Evolutionary conservation across 2,888 invertebrate genomes (phyloP).

Genomic region (Noctua janthe): DNA sequence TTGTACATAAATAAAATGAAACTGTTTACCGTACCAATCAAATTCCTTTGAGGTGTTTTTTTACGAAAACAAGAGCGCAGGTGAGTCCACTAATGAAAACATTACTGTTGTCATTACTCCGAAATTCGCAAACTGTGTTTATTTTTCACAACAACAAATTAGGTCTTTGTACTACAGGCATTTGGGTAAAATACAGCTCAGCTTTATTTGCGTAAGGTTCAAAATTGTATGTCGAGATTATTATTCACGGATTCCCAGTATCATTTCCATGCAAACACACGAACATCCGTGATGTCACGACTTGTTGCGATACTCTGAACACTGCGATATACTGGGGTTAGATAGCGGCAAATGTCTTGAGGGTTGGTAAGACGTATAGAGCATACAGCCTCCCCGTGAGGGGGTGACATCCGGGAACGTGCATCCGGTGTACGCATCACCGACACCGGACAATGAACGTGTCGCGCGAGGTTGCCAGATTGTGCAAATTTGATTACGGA

Average conservation of each 20-base stretch:
- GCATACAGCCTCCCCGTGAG: slow-evolving; percentile 47
- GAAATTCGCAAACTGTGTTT: slow-evolving; percentile 48
- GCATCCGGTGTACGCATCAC: slow-evolving; percentile 67
- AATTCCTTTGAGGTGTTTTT: slow-evolving; percentile 38
- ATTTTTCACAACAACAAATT: slow-evolving; percentile 54
- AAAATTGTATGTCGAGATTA: slow-evolving; percentile 37
- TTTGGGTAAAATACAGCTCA: slow-evolving; percentile 23
- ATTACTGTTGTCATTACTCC: slow-evolving; percentile 48
- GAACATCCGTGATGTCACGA: slow-evolving; percentile 57
- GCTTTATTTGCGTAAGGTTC: slow-evolving; percentile 23
- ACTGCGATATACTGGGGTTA: slow-evolving; percentile 46
- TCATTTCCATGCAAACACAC: slow-evolving; percentile 48
- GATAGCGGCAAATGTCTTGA: slow-evolving; percentile 67
- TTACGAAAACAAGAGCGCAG: slow-evolving; percentile 47
- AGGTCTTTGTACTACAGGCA: slow-evolving; percentile 13
- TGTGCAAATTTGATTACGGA: slow-evolving; percentile 67
- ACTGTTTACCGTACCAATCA: slow-evolving; percentile 10
- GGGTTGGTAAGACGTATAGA: slow-evolving; percentile 57
- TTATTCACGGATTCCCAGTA: slow-evolving; percentile 49
- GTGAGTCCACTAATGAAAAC: slow-evolving; percentile 56
- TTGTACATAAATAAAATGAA: slow-evolving; percentile 7
- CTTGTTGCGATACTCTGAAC: slow-evolving; percentile 60
- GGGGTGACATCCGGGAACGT: slow-evolving; percentile 65
- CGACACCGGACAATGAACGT: slow-evolving; percentile 66
- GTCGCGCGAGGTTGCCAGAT: slow-evolving; percentile 61